Evolutionary conservation across 2,113 vertebrate species (phyloP).

Genomic region (Calyptomena viridis): DNA sequence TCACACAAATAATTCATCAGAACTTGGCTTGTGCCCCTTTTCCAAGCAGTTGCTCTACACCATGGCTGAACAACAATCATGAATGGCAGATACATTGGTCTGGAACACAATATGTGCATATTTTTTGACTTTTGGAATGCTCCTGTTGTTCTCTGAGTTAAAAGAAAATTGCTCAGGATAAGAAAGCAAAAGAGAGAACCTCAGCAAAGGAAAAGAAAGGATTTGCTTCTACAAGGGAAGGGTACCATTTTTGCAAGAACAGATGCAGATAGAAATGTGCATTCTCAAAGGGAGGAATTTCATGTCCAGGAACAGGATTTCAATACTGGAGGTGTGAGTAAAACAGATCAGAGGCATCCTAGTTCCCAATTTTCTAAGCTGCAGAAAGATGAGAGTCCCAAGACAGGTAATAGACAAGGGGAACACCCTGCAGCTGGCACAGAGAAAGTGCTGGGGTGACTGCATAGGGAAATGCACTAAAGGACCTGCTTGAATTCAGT

Average conservation of each 20-base stretch:
- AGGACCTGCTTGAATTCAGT: neutral
- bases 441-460: fast-evolving
- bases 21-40: neutral
- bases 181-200: neutral
- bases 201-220: neutral
- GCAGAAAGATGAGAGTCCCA: neutral
- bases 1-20: neutral
- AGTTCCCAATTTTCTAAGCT: neutral
- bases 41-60: neutral
- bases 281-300: neutral
- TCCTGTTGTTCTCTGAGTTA: neutral
- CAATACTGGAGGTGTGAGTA: neutral
- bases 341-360: neutral
- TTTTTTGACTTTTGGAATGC: neutral
- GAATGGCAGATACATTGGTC: neutral
- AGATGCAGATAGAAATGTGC: neutral
- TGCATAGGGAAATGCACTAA: neutral
- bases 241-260: neutral
- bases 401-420: neutral
- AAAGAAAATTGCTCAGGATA: neutral
- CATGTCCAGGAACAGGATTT: neutral
- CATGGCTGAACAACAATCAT: neutral
- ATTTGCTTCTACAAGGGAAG: neutral
- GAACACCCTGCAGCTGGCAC: neutral
- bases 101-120: neutral